A percentile compares a stretch with the other conserved stretches of the same genome.
Conservation (phyloP, 1,140 invertebrate genomes). For the Sesamia nonagrioides region DNA sequence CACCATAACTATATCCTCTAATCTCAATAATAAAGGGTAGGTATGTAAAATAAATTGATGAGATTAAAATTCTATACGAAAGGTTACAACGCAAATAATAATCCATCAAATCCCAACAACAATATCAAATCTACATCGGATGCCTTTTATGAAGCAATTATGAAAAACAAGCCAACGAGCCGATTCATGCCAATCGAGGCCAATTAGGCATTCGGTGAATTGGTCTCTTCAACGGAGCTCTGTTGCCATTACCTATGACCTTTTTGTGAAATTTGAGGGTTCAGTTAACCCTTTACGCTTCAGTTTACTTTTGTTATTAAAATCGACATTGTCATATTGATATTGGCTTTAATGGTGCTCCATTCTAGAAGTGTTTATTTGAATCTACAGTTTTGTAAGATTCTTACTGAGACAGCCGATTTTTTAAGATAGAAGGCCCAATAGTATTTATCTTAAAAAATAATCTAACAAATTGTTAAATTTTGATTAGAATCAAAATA, state of each 20-base stretch:
- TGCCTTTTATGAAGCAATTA: conserved; percentile 25
- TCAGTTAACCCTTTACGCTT: conserved; percentile 16
- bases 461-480: too few relatives aligned
- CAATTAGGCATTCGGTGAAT: conserved; percentile 19
- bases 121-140: neutral
- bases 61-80: neutral
- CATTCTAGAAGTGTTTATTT: too few relatives aligned
- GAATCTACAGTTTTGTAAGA: too few relatives aligned
- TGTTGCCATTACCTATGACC: conserved; percentile 27
- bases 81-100: neutral
- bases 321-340: conserved; percentile 22
- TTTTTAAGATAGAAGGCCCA: neutral
- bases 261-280: conserved; percentile 23
- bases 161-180: conserved; percentile 23
- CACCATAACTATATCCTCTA: neutral
- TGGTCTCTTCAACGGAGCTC: conserved; percentile 1
- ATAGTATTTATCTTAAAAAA: too few relatives aligned
- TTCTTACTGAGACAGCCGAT: too few relatives aligned
- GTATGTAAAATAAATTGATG: neutral
- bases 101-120: neutral
- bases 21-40: neutral
- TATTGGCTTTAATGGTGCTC: neutral
- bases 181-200: neutral
- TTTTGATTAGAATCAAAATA: too few relatives aligned
- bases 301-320: conserved; percentile 22